A percentile compares a stretch with the other conserved stretches of the same genome.
phyloP scores from a whole-genome alignment of 92 coral and sea anemone species.

The Scolanthus callimorphus region DNA sequence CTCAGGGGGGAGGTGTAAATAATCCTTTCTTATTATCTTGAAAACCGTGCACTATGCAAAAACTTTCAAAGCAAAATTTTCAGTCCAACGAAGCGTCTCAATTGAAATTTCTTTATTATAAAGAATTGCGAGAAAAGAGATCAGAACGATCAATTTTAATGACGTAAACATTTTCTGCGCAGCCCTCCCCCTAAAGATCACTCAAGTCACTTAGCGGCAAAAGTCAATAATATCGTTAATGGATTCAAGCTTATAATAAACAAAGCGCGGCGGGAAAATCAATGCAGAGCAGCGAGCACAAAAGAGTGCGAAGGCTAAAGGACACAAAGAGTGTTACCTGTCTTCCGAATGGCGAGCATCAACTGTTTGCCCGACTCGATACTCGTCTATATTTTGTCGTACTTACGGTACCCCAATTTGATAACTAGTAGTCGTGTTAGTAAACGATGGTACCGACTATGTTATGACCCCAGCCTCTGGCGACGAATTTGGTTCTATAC shows the following conservation, averaged over 20 bases:
- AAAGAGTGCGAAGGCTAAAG: conserved; percentile 23
- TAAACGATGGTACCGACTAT: conserved; percentile 80
- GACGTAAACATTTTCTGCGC: too few species aligned
- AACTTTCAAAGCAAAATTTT: background rate
- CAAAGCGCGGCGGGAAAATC: conserved; percentile 98
- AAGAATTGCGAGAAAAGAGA: too few species aligned
- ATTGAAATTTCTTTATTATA: too few species aligned
- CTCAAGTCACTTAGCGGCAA: background rate
- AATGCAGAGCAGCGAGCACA: conserved; percentile 49
- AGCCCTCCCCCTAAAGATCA: background rate
- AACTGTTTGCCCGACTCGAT: conserved; percentile 79
- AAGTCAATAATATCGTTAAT: conserved; percentile 10
- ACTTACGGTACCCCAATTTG: conserved; percentile 65
- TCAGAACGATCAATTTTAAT: too few species aligned
- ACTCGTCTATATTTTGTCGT: conserved; percentile 75
- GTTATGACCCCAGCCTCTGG: conserved; percentile 92
- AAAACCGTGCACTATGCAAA: background rate
- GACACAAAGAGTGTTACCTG: conserved; percentile 48
- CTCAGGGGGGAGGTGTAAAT: background rate
- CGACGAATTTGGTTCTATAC: conserved; percentile 57
- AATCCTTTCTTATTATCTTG: background rate
- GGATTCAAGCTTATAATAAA: conserved; percentile 57
- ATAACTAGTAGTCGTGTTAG: conserved; percentile 69
- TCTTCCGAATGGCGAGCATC: conserved; percentile 62
- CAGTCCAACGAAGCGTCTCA: too few species aligned